A percentile compares a stretch with the other conserved stretches of the same genome.
Evolutionary conservation across 2,797 vertebrate species (phyloP).

Genomic region (Lemur catta): DNA sequence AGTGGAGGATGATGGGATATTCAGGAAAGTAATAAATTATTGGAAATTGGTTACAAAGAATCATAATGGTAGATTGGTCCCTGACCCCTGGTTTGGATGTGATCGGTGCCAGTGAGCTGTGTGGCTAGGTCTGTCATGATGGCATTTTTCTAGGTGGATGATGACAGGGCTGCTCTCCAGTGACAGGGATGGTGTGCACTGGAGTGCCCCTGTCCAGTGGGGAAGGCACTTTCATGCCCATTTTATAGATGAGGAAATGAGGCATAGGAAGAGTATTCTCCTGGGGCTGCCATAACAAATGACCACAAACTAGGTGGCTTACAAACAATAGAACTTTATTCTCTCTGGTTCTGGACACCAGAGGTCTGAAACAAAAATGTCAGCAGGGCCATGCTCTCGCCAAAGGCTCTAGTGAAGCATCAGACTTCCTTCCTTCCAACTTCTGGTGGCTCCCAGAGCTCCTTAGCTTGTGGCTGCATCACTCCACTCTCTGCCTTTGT

Average conservation of each 20-base stretch:
- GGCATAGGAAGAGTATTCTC: not conserved
- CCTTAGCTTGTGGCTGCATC: not conserved
- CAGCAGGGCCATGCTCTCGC: not conserved
- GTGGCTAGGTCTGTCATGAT: not conserved
- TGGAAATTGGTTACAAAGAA: not conserved
- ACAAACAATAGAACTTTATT: not conserved
- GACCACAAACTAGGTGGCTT: too few species aligned
- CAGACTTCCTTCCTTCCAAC: not conserved
- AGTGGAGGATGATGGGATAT: not conserved
- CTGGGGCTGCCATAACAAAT: accelerated
- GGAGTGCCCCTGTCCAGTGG: not conserved
- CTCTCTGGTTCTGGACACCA: not conserved
- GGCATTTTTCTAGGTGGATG: not conserved
- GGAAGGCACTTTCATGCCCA: not conserved
- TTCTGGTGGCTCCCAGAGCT: not conserved
- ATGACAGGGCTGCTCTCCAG: too few species aligned
- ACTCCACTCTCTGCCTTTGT: not conserved
- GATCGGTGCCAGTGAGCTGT: too few species aligned
- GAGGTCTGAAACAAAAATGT: not conserved
- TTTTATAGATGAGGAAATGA: not conserved
- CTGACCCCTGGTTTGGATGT: not conserved
- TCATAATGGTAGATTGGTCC: too few species aligned
- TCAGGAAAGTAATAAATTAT: not conserved
- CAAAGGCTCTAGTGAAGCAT: not conserved
- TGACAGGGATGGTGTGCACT: accelerated